A percentile compares a stretch with the other conserved stretches of the same genome.
Evolutionary conservation across 1,140 invertebrate species (phyloP).

Genomic region (Philopotamus ludificatus): DNA sequence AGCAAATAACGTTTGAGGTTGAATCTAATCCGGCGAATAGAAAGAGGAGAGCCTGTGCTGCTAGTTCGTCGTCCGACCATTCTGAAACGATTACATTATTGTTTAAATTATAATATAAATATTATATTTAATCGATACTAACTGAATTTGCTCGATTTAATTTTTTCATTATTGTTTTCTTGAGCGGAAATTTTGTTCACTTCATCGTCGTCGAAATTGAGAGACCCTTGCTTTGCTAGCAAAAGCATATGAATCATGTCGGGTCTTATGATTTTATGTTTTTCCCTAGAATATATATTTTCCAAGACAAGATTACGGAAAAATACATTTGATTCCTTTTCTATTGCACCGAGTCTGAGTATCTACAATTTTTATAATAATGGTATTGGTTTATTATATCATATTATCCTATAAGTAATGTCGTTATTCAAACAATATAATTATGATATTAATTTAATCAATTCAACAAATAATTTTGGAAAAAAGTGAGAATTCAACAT

Average conservation of each 20-base stretch:
- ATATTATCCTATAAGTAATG: no score
- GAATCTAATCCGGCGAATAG: conserved; percentile 52
- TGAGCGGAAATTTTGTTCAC: conserved; percentile 39
- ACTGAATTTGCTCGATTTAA: neutral
- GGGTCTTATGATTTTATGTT: conserved; percentile 45
- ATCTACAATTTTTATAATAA: no score
- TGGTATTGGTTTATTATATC: no score
- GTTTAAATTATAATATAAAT: neutral
- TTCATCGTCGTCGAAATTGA: conserved; percentile 27
- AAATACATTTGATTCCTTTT: conserved; percentile 40
- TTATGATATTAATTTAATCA: no score
- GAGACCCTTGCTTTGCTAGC: conserved; percentile 42
- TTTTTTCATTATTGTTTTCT: conserved; percentile 35
- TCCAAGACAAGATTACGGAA: conserved; percentile 43
- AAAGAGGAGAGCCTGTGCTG: conserved; percentile 50
- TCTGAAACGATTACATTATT: conserved; percentile 6
- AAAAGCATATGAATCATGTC: conserved; percentile 55
- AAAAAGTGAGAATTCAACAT: no score
- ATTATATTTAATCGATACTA: neutral
- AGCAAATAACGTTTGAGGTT: conserved; percentile 44
- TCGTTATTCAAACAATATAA: no score
- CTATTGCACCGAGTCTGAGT: conserved; percentile 22
- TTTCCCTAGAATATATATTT: conserved; percentile 43
- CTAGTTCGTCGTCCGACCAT: conserved; percentile 45
- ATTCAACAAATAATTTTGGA: no score